Percentiles rank a stretch among this genome's conserved stretches.
These are phyloP conservation scores for Antigone vipio DNA, from an alignment of 2,113 vertebrate genomes.

Conservation along the genomic window DNA sequence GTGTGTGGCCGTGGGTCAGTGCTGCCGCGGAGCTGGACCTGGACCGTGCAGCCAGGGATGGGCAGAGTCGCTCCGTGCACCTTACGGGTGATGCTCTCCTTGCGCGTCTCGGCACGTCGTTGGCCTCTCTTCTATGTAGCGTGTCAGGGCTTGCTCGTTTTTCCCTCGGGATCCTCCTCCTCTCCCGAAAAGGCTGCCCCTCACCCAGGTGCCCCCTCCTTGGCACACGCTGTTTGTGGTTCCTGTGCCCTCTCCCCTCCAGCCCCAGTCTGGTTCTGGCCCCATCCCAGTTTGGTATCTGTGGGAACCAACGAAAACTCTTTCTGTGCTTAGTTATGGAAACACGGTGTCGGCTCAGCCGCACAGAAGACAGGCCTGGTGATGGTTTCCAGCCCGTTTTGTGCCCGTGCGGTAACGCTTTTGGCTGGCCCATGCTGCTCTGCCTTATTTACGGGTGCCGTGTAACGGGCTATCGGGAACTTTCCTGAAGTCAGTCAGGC, in stretches of 20 bases:
- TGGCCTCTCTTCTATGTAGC: not conserved
- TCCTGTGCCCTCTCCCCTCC: not conserved
- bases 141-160: not conserved
- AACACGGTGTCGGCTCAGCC: not conserved
- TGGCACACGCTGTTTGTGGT: rapidly evolving
- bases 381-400: not conserved
- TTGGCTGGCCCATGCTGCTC: rapidly evolving
- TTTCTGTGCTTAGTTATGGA: not conserved
- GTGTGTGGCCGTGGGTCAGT: not conserved
- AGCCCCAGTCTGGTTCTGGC: not conserved
- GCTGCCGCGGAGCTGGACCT: rapidly evolving
- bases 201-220: not conserved
- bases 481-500: not conserved
- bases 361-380: not conserved
- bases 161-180: not conserved
- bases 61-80: not conserved
- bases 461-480: rapidly evolving
- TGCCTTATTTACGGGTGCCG: rapidly evolving
- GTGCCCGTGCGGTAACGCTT: rapidly evolving
- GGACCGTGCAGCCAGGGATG: rapidly evolving
- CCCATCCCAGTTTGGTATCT: not conserved
- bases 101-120: rapidly evolving
- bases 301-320: not conserved
- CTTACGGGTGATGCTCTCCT: not conserved
- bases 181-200: not conserved